These are phyloP conservation scores for Cheilosia impressa DNA, from an alignment of 2,888 invertebrate genomes.

Conservation along the genomic window DNA sequence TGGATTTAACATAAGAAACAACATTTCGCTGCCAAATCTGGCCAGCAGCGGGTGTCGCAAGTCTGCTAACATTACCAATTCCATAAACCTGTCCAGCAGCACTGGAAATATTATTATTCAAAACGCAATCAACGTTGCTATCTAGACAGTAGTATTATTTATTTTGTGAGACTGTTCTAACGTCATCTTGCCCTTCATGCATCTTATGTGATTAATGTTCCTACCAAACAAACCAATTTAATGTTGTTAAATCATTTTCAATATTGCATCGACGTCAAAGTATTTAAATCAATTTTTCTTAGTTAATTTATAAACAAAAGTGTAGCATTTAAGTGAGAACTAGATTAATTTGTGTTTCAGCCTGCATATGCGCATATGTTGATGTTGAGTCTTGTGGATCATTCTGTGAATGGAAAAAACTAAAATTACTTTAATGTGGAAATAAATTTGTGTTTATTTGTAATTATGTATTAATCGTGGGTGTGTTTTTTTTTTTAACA, in stretches of 20 bases:
- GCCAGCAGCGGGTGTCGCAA: constrained; percentile 29
- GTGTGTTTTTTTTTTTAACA: not conserved
- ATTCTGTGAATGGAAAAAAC: constrained; percentile 70
- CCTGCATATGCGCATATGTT: not conserved
- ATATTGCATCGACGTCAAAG: constrained; percentile 24
- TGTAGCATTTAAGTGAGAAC: constrained; percentile 12
- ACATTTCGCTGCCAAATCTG: constrained; percentile 77
- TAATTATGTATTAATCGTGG: too few species aligned
- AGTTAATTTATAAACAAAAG: constrained; percentile 25
- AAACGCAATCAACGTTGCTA: constrained; percentile 80
- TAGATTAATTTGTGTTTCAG: constrained; percentile 8
- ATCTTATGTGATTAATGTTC: constrained; percentile 47
- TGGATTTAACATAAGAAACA: constrained; percentile 59
- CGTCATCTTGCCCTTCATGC: constrained; percentile 47
- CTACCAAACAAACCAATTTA: constrained; percentile 15
- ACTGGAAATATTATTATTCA: constrained; percentile 80
- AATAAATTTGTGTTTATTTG: not conserved
- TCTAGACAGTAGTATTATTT: constrained; percentile 67
- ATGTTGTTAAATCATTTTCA: not conserved
- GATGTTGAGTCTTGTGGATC: constrained; percentile 21
- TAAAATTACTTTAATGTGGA: not conserved
- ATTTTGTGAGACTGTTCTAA: constrained; percentile 35
- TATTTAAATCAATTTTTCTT: constrained; percentile 13
- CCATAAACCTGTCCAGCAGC: constrained; percentile 78
- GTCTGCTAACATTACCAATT: constrained; percentile 77